Evolutionary conservation across 2,113 vertebrate genomes (phyloP).

Genomic region (Nipponia nippon): DNA sequence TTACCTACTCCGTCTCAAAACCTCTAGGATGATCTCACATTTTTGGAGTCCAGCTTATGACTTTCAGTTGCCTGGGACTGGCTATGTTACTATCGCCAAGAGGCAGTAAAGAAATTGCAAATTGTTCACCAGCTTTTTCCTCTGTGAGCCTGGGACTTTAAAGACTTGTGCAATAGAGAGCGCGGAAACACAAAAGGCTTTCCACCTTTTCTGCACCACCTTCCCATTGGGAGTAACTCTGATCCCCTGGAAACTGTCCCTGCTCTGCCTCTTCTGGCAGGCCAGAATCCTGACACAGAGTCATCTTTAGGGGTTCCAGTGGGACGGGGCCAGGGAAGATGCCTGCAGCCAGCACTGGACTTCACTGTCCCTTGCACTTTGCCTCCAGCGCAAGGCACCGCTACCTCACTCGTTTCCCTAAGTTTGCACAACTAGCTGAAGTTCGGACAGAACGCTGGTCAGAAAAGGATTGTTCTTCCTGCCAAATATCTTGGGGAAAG

Average conservation of each 20-base stretch:
- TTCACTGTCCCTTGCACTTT: not conserved
- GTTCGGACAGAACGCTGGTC: accelerated
- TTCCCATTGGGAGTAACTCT: not conserved
- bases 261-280: not conserved
- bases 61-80: not conserved
- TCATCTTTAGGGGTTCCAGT: not conserved
- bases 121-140: not conserved
- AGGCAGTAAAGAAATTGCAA: not conserved
- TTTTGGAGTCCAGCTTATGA: not conserved
- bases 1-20: not conserved
- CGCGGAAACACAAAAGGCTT: not conserved
- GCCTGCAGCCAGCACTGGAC: not conserved
- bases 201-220: not conserved
- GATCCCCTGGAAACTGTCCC: not conserved
- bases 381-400: not conserved
- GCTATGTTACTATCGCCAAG: not conserved
- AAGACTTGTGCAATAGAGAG: not conserved
- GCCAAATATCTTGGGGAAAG: not conserved
- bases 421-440: not conserved
- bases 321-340: not conserved
- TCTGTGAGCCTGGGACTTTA: accelerated
- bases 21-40: not conserved
- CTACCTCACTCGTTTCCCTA: accelerated
- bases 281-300: not conserved
- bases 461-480: not conserved